phyloP scores from a whole-genome alignment of 2,797 vertebrate genomes.

The Coracias cyanogaster region DNA sequence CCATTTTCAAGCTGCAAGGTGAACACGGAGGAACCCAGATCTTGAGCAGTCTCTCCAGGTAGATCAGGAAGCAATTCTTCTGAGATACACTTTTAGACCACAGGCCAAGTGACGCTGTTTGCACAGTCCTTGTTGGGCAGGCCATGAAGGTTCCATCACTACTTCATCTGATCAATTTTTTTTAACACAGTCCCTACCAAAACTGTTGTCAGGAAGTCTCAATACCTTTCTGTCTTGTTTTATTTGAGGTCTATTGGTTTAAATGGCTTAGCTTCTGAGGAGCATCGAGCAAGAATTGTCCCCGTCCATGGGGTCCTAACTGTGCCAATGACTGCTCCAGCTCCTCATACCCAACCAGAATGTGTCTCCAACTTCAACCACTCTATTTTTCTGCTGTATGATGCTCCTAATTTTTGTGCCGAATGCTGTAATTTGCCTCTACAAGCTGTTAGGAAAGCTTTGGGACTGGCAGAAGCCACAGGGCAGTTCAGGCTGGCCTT shows the following conservation, averaged over 20 bases:
- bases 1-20: neutral
- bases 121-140: neutral
- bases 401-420: neutral
- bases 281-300: rapidly evolving
- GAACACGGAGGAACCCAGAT: neutral
- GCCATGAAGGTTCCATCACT: neutral
- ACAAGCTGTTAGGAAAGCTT: neutral
- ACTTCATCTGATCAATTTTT: neutral
- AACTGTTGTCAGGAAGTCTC: neutral
- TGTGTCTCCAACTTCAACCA: rapidly evolving
- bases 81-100: rapidly evolving
- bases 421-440: neutral
- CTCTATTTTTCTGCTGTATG: neutral
- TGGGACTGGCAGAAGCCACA: neutral
- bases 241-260: neutral
- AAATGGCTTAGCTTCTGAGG: neutral
- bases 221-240: neutral
- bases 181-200: neutral
- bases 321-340: neutral
- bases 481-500: neutral
- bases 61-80: neutral
- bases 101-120: neutral
- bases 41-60: neutral
- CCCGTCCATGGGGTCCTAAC: rapidly evolving
- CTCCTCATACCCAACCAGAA: neutral